Conservation (phyloP, 2,113 vertebrate genomes). For the Peromyscus californicus region DNA sequence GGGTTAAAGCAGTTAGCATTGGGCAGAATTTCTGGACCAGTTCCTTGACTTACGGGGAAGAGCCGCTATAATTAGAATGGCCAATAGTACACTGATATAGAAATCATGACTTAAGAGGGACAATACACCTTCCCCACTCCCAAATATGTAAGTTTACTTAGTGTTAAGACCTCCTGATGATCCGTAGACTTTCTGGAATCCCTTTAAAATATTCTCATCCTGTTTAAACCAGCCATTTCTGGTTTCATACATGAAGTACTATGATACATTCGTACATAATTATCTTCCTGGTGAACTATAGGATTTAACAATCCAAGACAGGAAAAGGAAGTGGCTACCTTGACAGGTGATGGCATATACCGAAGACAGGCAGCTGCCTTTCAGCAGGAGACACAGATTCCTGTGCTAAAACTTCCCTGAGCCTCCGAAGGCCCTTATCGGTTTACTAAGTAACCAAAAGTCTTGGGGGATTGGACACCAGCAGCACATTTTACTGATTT, state of each 20-base stretch:
- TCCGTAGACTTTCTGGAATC: neutral
- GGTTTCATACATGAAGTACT: neutral
- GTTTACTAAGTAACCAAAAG: neutral
- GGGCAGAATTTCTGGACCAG: neutral
- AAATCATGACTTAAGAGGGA: neutral
- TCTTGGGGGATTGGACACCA: neutral
- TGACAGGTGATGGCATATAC: neutral
- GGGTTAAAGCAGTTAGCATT: neutral
- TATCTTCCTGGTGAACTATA: conserved; percentile 1
- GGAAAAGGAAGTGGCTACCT: neutral
- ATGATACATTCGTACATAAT: neutral
- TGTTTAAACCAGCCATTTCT: neutral
- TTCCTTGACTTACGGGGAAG: neutral
- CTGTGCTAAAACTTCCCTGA: neutral
- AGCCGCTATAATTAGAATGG: neutral
- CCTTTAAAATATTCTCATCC: neutral
- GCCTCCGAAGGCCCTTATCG: neutral
- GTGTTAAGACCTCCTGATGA: neutral
- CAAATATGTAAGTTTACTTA: neutral
- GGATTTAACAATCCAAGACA: conserved; percentile 39
- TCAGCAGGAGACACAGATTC: neutral
- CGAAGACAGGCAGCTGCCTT: conserved; percentile 14
- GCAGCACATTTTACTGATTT: conserved; percentile 1
- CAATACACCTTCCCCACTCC: neutral
- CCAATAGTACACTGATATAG: neutral